Evolutionary conservation across 2,113 vertebrate species (phyloP).

Genomic region (Dendropsophus ebraccatus): DNA sequence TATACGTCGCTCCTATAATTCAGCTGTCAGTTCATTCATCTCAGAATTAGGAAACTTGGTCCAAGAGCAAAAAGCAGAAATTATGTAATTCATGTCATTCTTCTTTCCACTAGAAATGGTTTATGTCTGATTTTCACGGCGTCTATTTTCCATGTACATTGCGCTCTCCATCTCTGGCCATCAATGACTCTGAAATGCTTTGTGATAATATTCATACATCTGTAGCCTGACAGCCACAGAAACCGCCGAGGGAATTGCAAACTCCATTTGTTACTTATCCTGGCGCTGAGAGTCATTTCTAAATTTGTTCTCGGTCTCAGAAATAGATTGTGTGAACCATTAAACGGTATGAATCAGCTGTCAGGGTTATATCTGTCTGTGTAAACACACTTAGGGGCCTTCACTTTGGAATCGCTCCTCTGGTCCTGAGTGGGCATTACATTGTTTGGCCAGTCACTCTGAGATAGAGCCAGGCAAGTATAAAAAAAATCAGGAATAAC

Average conservation of each 20-base stretch:
- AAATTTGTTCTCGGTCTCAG: conserved; percentile 6
- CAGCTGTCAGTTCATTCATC: background rate
- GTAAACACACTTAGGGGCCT: conserved; percentile 13
- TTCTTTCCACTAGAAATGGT: background rate
- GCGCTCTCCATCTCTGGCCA: background rate
- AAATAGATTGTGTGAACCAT: background rate
- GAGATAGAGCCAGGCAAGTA: background rate
- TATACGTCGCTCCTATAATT: background rate
- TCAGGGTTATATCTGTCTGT: background rate
- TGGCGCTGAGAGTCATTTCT: background rate
- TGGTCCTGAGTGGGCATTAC: background rate
- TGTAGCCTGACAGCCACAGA: background rate
- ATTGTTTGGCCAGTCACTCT: background rate
- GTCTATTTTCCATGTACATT: background rate
- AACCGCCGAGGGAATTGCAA: background rate
- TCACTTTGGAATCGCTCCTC: background rate
- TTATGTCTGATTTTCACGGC: background rate
- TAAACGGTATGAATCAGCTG: conserved; percentile 14
- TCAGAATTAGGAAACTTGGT: background rate
- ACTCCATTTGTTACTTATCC: background rate
- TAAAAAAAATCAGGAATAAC: no score
- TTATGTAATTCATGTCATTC: background rate
- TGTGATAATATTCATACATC: conserved; percentile 38
- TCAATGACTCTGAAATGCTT: conserved; percentile 5
- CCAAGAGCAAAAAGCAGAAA: background rate